Percentiles rank a stretch among this genome's conserved stretches.
Evolutionary conservation across 1,140 invertebrate species (phyloP).

Genomic region (Zaprionus tsacasi): DNA sequence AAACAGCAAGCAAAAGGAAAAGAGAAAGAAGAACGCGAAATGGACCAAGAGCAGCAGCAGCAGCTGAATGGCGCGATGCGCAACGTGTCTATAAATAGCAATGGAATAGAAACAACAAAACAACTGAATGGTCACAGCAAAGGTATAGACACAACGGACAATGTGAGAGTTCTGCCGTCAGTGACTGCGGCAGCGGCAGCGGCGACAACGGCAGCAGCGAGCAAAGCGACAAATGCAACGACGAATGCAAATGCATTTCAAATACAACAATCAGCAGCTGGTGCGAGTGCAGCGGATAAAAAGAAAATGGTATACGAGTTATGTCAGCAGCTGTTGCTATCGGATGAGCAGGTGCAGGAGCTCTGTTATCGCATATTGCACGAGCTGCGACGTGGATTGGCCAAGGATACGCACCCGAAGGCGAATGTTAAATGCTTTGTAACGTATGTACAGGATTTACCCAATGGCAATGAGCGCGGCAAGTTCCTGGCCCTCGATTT

Average conservation of each 20-base stretch:
- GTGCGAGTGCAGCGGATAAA: conserved; percentile 78
- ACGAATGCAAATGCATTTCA: conserved; percentile 51
- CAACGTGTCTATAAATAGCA: conserved; percentile 82
- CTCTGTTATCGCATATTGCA: conserved; percentile 91
- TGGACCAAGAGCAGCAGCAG: conserved; percentile 74
- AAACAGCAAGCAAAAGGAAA: conserved; percentile 26
- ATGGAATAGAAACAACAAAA: conserved; percentile 59
- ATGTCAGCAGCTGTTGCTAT: conserved; percentile 93
- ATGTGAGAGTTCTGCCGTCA: conserved; percentile 46
- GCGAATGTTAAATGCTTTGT: conserved; percentile 95
- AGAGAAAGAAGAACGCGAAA: conserved; percentile 22
- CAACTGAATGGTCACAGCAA: conserved; percentile 62
- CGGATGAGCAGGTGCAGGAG: conserved; percentile 91
- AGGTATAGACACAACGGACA: conserved; percentile 64
- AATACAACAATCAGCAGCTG: conserved; percentile 49
- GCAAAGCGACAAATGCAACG: conserved; percentile 51
- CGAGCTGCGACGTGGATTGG: conserved; percentile 93
- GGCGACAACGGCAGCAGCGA: conserved; percentile 14
- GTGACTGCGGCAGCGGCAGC: conserved; percentile 30
- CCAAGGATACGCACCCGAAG: conserved; percentile 90
- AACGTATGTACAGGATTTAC: conserved; percentile 98
- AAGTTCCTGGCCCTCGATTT: conserved; percentile 99
- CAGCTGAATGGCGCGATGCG: conserved; percentile 81
- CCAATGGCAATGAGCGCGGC: conserved; percentile 97
- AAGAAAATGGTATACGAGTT: conserved; percentile 91